A percentile compares a stretch with the other conserved stretches of the same genome.
Evolutionary conservation across 2,113 vertebrate species (phyloP).

Genomic region (Myrmecophaga tridactyla): DNA sequence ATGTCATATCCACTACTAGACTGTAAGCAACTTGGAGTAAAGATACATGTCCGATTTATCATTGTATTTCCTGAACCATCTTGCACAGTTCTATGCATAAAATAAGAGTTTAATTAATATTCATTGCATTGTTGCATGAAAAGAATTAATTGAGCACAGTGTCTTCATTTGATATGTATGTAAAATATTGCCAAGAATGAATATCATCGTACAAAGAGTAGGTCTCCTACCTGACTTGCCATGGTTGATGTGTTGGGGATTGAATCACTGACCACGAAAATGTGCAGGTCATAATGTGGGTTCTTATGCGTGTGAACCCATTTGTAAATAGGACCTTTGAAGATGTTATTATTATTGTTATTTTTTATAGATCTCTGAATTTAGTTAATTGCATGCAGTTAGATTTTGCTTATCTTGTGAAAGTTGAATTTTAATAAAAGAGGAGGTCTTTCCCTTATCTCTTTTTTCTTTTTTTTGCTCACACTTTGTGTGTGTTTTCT

Average conservation of each 20-base stretch:
- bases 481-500: too few species aligned
- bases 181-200: conserved; percentile 18
- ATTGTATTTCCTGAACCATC: neutral
- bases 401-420: too few species aligned
- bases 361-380: too few species aligned
- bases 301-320: too few species aligned
- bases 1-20: neutral
- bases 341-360: too few species aligned
- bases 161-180: neutral
- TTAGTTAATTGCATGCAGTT: too few species aligned
- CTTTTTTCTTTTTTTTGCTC: too few species aligned
- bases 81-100: neutral
- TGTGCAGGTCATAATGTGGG: too few species aligned
- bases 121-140: neutral
- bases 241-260: neutral
- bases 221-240: neutral
- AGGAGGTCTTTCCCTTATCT: too few species aligned
- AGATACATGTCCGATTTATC: neutral
- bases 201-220: neutral
- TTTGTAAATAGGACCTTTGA: too few species aligned
- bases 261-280: too few species aligned
- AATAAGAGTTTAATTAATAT: neutral
- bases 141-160: neutral
- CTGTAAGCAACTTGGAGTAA: neutral
- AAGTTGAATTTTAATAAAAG: too few species aligned